phyloP scores from a whole-genome alignment of 2,888 invertebrate species.

The Chymomyza amoena region DNA sequence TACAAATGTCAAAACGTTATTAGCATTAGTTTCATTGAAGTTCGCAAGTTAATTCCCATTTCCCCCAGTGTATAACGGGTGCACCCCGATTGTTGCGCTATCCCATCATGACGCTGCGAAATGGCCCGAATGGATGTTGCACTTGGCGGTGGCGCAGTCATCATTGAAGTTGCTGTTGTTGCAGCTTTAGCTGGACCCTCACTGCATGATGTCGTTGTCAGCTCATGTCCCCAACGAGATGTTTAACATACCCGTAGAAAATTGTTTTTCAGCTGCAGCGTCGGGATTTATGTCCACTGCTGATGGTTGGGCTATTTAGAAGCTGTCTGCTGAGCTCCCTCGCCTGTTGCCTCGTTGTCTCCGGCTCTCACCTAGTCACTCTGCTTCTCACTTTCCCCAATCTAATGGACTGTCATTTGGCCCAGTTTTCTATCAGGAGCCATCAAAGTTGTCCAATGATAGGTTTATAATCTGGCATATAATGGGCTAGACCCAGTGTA shows the following conservation, averaged over 20 bases:
- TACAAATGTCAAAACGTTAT: too few relatives aligned
- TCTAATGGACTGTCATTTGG: conserved; percentile 61
- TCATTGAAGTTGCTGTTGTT: not conserved
- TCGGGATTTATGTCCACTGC: conserved; percentile 63
- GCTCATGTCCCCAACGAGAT: conserved; percentile 60
- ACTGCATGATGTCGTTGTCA: conserved; percentile 52
- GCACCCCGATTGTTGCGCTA: conserved; percentile 23
- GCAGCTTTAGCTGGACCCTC: not conserved
- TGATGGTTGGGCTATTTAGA: conserved; percentile 58
- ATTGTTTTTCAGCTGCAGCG: conserved; percentile 68
- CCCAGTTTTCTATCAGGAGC: conserved; percentile 50
- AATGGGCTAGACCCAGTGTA: conserved; percentile 47
- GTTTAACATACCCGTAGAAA: conserved; percentile 70
- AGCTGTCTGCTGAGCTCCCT: conserved; percentile 31
- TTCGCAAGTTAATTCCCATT: not conserved
- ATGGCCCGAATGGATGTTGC: not conserved
- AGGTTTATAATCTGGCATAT: conserved; percentile 58
- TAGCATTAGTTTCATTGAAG: not conserved
- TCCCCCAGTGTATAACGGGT: conserved; percentile 21
- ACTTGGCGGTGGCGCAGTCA: conserved; percentile 5
- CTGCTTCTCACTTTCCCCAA: conserved; percentile 45
- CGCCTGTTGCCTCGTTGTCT: not conserved
- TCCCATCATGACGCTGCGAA: conserved; percentile 8
- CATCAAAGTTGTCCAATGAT: conserved; percentile 26
- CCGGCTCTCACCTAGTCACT: not conserved